phyloP scores from a whole-genome alignment of 1,140 invertebrate species.

The Eumaeus atala region DNA sequence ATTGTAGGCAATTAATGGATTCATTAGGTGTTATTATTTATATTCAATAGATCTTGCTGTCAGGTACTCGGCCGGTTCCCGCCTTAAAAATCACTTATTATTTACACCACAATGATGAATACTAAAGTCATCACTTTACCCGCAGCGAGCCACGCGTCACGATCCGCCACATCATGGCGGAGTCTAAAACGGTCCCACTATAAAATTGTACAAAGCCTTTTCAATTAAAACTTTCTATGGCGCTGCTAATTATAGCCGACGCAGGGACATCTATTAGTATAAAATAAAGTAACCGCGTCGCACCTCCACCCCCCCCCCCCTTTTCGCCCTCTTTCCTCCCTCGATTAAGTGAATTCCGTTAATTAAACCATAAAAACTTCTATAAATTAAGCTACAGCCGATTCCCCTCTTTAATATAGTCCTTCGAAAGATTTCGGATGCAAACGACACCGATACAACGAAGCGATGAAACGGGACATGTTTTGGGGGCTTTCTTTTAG shows the following conservation, averaged over 20 bases:
- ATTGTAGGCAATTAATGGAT: no score
- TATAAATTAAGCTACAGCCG: conserved; percentile 75
- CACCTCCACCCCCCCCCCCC: no score
- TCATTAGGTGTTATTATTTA: no score
- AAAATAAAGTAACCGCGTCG: conserved; percentile 63
- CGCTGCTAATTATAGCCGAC: conserved; percentile 59
- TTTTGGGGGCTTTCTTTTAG: conserved; percentile 32
- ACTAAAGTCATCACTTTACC: no score
- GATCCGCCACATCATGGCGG: conserved; percentile 11
- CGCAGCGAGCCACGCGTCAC: no score
- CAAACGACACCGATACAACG: conserved; percentile 64
- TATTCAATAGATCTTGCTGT: no score
- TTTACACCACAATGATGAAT: no score
- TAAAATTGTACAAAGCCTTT: conserved; percentile 69
- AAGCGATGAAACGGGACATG: conserved; percentile 46
- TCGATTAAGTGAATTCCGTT: conserved; percentile 74
- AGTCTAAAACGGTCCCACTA: conserved; percentile 60
- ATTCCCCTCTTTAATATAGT: conserved; percentile 71
- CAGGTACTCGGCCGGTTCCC: no score
- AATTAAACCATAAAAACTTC: conserved; percentile 77
- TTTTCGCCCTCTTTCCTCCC: conserved; percentile 35
- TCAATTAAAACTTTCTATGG: conserved; percentile 72
- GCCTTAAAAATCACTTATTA: no score
- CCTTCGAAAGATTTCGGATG: conserved; percentile 65
- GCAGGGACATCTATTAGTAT: conserved; percentile 58